A percentile compares a stretch with the other conserved stretches of the same genome.
These are phyloP conservation scores for Entomyzon cyanotis DNA, from an alignment of 2,113 vertebrate species.

Conservation along the genomic window DNA sequence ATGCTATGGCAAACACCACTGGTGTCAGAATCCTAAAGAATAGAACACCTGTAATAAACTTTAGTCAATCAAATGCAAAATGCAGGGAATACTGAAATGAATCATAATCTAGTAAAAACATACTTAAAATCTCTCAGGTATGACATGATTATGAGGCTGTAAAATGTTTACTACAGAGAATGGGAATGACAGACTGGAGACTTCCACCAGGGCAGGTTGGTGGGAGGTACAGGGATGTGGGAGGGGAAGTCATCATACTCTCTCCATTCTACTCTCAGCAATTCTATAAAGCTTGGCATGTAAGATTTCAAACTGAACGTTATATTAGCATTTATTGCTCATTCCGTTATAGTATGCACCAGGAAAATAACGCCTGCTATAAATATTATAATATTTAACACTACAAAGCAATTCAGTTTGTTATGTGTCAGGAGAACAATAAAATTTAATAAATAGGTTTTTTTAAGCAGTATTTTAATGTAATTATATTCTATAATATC, in stretches of 20 bases:
- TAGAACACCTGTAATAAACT: neutral
- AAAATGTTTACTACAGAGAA: slow-evolving; percentile 30
- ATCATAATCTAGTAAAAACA: slow-evolving; percentile 25
- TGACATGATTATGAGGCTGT: neutral
- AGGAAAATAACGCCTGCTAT: neutral
- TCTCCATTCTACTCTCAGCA: neutral
- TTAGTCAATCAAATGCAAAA: slow-evolving; percentile 13
- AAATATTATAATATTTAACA: slow-evolving; percentile 30
- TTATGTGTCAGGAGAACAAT: neutral
- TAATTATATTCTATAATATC: neutral
- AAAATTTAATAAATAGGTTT: neutral
- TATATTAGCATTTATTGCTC: slow-evolving; percentile 26
- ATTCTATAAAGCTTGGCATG: neutral
- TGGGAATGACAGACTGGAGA: neutral
- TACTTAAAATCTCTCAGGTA: neutral
- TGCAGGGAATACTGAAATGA: neutral
- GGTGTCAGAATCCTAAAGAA: neutral
- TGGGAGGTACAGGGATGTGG: neutral
- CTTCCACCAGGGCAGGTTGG: neutral
- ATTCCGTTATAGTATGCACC: neutral
- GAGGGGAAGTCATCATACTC: neutral
- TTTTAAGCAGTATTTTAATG: neutral
- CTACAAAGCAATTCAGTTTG: slow-evolving; percentile 41
- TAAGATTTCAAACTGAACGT: slow-evolving; percentile 3
- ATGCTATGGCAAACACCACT: neutral